Conservation (phyloP, 1,140 invertebrate genomes). For the Mylabris phalerata region DNA sequence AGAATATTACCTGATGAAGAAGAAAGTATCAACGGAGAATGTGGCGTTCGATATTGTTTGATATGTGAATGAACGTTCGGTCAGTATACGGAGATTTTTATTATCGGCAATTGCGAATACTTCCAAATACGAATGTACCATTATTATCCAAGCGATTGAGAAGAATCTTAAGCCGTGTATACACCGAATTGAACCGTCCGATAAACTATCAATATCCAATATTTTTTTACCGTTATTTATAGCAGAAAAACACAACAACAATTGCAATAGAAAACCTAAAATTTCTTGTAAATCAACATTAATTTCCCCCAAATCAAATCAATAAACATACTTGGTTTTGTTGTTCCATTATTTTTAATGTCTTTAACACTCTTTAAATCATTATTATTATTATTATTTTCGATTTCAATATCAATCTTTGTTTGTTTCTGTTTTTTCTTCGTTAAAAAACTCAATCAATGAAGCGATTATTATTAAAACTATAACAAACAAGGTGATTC, state of each 20-base stretch:
- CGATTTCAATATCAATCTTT: slow-evolving; percentile 25
- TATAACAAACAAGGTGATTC: slow-evolving; percentile 17
- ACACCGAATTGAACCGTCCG: slow-evolving; percentile 61
- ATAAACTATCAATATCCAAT: slow-evolving; percentile 49
- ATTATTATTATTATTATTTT: slow-evolving; percentile 27
- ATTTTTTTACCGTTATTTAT: slow-evolving; percentile 54
- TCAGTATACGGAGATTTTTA: slow-evolving; percentile 66
- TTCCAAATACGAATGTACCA: slow-evolving; percentile 83
- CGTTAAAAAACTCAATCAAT: slow-evolving; percentile 25
- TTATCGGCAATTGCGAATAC: slow-evolving; percentile 71
- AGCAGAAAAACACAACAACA: slow-evolving; percentile 46
- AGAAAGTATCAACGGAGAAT: slow-evolving; percentile 88
- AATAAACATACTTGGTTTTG: slow-evolving; percentile 3
- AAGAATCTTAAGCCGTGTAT: slow-evolving; percentile 79
- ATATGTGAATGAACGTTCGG: slow-evolving; percentile 72
- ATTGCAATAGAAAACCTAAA: slow-evolving; percentile 40
- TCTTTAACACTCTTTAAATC: slow-evolving; percentile 10
- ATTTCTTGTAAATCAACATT: too few species aligned
- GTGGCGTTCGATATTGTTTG: slow-evolving; percentile 83
- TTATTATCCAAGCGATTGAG: slow-evolving; percentile 84
- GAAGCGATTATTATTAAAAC: slow-evolving; percentile 32
- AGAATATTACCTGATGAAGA: slow-evolving; percentile 68
- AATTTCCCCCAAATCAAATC: too few species aligned
- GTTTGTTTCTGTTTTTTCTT: slow-evolving; percentile 18
- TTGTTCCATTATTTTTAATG: neutral